Evolutionary conservation across 2,888 invertebrate genomes (phyloP).

Genomic region (Parnassius smintheus): DNA sequence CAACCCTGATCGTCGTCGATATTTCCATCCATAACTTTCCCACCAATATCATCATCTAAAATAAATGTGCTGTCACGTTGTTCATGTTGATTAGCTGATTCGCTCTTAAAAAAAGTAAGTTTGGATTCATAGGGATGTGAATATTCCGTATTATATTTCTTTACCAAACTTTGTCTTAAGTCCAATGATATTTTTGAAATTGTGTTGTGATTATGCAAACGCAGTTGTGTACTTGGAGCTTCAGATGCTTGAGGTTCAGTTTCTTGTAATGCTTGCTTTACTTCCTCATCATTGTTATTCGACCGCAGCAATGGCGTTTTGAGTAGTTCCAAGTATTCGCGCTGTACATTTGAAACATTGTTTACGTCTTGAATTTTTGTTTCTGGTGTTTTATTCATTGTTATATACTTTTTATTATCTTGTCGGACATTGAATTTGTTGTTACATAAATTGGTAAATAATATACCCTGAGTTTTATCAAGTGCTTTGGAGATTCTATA

Average conservation of each 20-base stretch:
- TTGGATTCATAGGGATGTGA: conserved; percentile 20
- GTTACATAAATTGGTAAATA: conserved; percentile 13
- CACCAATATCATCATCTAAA: conserved; percentile 2
- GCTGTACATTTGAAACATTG: conserved; percentile 25
- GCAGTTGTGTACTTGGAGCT: conserved; percentile 5
- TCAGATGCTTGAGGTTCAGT: conserved; percentile 9
- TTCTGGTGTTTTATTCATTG: conserved; percentile 8
- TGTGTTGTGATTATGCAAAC: conserved; percentile 11
- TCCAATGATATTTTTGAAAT: conserved; percentile 19
- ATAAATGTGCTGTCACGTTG: conserved; percentile 6
- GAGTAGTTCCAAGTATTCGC: conserved; percentile 41
- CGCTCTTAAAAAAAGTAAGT: conserved; percentile 16
- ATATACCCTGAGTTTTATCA: conserved; percentile 23
- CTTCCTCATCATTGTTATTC: conserved; percentile 20
- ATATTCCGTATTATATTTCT: conserved; percentile 21
- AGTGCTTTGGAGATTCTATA: conserved; percentile 11
- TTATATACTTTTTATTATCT: conserved; percentile 17
- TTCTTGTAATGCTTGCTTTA: conserved; percentile 7
- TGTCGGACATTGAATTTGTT: conserved; percentile 9
- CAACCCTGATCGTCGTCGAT: conserved; percentile 7
- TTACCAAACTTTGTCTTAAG: conserved; percentile 10
- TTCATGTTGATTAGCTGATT: conserved; percentile 16
- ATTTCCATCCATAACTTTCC: conserved; percentile 9
- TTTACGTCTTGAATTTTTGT: conserved; percentile 9
- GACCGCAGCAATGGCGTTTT: conserved; percentile 38